phyloP scores from a whole-genome alignment of 2,888 invertebrate species.

The Gnatocerus cornutus region DNA sequence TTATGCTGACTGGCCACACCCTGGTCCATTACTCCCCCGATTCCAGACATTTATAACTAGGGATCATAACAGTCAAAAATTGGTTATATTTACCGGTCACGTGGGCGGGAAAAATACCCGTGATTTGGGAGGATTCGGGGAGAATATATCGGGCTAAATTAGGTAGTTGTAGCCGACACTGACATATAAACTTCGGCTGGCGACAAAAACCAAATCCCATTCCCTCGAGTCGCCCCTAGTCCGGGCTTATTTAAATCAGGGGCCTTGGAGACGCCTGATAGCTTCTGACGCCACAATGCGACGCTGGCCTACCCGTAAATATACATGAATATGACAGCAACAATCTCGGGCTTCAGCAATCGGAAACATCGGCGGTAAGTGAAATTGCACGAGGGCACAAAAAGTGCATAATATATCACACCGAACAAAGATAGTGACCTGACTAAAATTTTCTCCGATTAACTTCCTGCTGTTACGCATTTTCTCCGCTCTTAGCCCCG shows the following conservation, averaged over 20 bases:
- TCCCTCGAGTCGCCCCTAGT: constrained; percentile 67
- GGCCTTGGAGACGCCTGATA: constrained; percentile 70
- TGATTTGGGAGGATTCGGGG: constrained; percentile 63
- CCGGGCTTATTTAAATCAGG: constrained; percentile 71
- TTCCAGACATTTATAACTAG: constrained; percentile 36
- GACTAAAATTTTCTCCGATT: too few species aligned
- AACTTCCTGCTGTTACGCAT: too few species aligned
- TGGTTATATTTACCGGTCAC: constrained; percentile 61
- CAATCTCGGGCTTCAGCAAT: constrained; percentile 41
- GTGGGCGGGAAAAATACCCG: constrained; percentile 57
- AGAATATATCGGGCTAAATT: constrained; percentile 67
- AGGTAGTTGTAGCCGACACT: constrained; percentile 68
- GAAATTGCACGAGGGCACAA: constrained; percentile 29
- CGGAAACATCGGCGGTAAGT: constrained; percentile 40
- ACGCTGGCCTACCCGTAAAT: constrained; percentile 68
- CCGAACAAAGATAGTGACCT: neutral
- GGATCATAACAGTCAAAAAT: too few species aligned
- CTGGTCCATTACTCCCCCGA: constrained; percentile 64
- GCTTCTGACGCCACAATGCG: constrained; percentile 70
- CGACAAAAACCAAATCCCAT: constrained; percentile 71
- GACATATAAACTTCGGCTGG: constrained; percentile 69
- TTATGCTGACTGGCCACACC: constrained; percentile 65
- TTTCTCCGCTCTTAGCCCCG: neutral
- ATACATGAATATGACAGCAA: constrained; percentile 58
- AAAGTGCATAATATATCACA: neutral